phyloP scores from a whole-genome alignment of 2,888 invertebrate genomes.

The Tridacna crocea region DNA sequence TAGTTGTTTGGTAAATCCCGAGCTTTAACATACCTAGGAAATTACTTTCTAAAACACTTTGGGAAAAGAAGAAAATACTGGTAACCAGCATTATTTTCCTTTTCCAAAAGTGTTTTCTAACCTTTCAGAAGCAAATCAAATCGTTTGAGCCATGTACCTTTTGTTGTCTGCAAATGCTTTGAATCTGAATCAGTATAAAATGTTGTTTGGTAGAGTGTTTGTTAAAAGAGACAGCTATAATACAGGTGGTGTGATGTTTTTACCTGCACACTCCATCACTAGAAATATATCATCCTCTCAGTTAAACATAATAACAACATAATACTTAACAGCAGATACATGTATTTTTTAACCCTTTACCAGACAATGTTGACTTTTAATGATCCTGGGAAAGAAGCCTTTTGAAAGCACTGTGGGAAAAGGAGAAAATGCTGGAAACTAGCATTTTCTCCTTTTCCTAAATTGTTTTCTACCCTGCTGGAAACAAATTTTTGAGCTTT shows the following conservation, averaged over 20 bases:
- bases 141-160: background rate
- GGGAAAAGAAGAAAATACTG: background rate
- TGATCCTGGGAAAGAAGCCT: too few species aligned
- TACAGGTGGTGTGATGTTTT: too few species aligned
- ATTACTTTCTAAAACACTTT: background rate
- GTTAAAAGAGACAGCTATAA: too few species aligned
- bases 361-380: background rate
- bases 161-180: background rate
- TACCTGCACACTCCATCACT: too few species aligned
- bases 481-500: background rate
- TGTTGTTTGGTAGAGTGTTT: background rate
- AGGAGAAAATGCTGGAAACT: too few species aligned
- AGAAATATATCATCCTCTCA: too few species aligned
- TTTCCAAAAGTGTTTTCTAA: background rate
- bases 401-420: too few species aligned
- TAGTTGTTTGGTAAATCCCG: too few species aligned
- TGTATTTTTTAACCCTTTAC: background rate
- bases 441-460: too few species aligned
- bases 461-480: too few species aligned
- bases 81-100: slow-evolving; percentile 1
- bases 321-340: too few species aligned
- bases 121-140: background rate
- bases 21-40: background rate
- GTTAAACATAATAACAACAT: too few species aligned
- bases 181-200: background rate